Evolutionary conservation across 2,113 vertebrate genomes (phyloP), one percentile per base, ranked within the genome.

Genomic region (Rhipidura dahli): DNA sequence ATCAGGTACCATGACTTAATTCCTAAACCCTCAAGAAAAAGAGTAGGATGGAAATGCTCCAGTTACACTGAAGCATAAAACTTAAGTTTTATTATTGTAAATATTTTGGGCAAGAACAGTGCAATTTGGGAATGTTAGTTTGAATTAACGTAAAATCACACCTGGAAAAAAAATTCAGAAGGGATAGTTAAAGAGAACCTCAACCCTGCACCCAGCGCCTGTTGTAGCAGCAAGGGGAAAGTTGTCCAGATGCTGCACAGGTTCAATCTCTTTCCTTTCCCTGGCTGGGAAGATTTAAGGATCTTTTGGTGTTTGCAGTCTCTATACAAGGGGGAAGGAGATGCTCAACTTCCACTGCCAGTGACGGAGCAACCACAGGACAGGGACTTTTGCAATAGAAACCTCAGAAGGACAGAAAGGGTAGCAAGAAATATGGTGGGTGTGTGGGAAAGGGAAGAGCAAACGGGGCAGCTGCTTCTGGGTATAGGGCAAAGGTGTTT

Each of bases 341-440:
- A n/a, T 50, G 39, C 39, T 71, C 30, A 81, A 2, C 8, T 17
- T 89, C 51, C 27, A 10, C 33, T 70, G 33, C 10, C 33, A 49
- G 31, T 2, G 1, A 28, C 0, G 0, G 45, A 65, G 35, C 4
- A 30, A 14, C 4, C 51, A 39, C 7, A 0, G 53, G 28, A n/a
- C 45, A 65, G 35, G 18, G 63, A 64, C 18, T 61, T 87, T 47
- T 8, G 5, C 1, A 6, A 27, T 0, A 53, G 44, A 73, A 84
- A 75, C 27, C 33, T 81, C 35, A 35, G 39, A 56, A 60, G 9
- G 12, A 31, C 16, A 78, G 47, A 75, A 59, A 68, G 15, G 13
- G 30, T 6, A 42, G 71, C 39, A 47, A 39, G 27, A 44, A 61
- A 28, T 57, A 11, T 57, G 33, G 28, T 37, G 68, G 28, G n/a